phyloP scores from a whole-genome alignment of 2,888 invertebrate species.

The Caenorhabditis panamensis region DNA sequence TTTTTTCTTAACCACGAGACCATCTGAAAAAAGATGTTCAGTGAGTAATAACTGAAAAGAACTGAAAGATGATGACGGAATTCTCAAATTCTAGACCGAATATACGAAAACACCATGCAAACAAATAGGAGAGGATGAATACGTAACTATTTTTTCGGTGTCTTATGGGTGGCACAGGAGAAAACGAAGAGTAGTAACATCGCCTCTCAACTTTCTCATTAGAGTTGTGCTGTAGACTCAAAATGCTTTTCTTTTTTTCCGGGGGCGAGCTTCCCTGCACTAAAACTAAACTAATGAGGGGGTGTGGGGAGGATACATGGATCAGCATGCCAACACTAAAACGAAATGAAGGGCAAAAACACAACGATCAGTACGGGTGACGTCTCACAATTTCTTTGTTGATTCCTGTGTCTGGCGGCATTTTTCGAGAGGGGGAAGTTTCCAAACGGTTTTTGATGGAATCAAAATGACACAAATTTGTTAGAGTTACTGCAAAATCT shows the following conservation, averaged over 20 bases:
- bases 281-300: slow-evolving; percentile 19
- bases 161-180: slow-evolving; percentile 1
- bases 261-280: background rate
- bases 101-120: background rate
- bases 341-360: slow-evolving; percentile 29
- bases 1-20: slow-evolving; percentile 83
- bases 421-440: slow-evolving; percentile 14
- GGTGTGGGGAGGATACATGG: slow-evolving; percentile 12
- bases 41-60: slow-evolving; percentile 15
- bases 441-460: slow-evolving; percentile 46
- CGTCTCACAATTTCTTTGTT: slow-evolving; percentile 58
- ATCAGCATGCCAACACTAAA: slow-evolving; percentile 38
- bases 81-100: background rate
- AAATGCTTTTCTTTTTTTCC: slow-evolving; percentile 24
- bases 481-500: slow-evolving; percentile 39
- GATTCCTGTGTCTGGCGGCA: slow-evolving; percentile 59
- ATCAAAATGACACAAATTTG: slow-evolving; percentile 50
- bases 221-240: slow-evolving; percentile 41
- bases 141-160: slow-evolving; percentile 5
- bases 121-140: slow-evolving; percentile 7
- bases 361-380: slow-evolving; percentile 2
- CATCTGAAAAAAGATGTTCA: slow-evolving; percentile 51
- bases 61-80: slow-evolving; percentile 10
- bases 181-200: slow-evolving; percentile 24
- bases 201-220: slow-evolving; percentile 35